Evolutionary conservation across 2,797 vertebrate species (phyloP), one percentile per base, ranked within the genome.

Genomic region (Strix occidentalis): DNA sequence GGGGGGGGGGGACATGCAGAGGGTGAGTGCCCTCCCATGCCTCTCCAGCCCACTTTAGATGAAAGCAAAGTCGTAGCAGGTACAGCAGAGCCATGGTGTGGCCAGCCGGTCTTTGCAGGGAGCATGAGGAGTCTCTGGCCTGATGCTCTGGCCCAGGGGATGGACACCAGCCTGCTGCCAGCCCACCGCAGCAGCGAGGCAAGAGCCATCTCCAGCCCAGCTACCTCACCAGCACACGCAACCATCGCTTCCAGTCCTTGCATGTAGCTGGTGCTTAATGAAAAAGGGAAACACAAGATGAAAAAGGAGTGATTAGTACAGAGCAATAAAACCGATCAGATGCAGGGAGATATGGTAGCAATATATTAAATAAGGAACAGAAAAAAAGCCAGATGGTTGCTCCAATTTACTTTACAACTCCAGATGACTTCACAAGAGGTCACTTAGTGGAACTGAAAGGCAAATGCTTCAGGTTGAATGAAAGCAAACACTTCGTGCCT

Each of bases 71-170:
- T 43, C 14, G 18, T 12, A 35, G 45, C 1, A 1, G 54, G 56
- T 61, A 29, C 26, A 43, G 56, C 37, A 57, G 48, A 63, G 43
- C 54, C 2, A 3, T 43, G 58, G 35, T 98, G 97, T 98, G 99
- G 96, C 97, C 98, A 98, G 98, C 98, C 99, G 97, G 54, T 96
- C 91, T 85, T 37, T 43, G 70, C 4, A 4, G 56, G 65, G 46
- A 39, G 9, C 3, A 0, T 29, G 60, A 14, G 17, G 25, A 23
- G 19, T 90, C 93, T 94, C 51, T n/a, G 20, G 50, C n/a, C 58
- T 11, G 6, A 31, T 10, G 13, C 33, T n/a, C 10, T 57, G 28
- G 16, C 24, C 21, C 60, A 31, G 25, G 37, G 9, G 17, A 16
- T 16, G 43, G 69, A 20, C 39, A 48, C 25, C 50, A 58, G n/a